phyloP scores from a whole-genome alignment of 2,113 vertebrate genomes.

The Oryzias melastigma region DNA sequence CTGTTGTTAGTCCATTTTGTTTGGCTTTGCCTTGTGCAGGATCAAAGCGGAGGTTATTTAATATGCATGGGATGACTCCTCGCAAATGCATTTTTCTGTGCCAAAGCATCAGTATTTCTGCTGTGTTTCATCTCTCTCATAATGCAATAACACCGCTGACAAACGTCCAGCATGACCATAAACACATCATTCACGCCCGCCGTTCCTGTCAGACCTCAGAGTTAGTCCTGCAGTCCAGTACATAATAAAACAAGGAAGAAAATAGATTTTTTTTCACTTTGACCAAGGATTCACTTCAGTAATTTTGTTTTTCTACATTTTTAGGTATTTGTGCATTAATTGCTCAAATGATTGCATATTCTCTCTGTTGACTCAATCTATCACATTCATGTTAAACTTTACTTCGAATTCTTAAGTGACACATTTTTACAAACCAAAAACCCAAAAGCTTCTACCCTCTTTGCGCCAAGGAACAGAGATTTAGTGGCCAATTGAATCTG shows the following conservation, averaged over 20 bases:
- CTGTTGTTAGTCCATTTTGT: slow-evolving; percentile 52
- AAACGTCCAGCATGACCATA: slow-evolving; percentile 48
- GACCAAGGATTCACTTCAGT: background rate
- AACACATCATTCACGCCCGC: slow-evolving; percentile 31
- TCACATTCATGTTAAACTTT: slow-evolving; percentile 35
- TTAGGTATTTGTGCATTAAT: slow-evolving; percentile 30
- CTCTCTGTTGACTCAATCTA: slow-evolving; percentile 38
- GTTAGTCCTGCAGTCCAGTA: slow-evolving; percentile 5
- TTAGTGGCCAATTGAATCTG: slow-evolving; percentile 27
- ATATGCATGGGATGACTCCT: slow-evolving; percentile 42
- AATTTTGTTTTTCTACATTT: background rate
- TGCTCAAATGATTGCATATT: slow-evolving; percentile 27
- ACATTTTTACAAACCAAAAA: background rate
- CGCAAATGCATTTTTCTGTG: slow-evolving; percentile 44
- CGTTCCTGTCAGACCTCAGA: slow-evolving; percentile 24
- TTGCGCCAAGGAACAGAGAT: no score
- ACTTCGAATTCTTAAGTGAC: slow-evolving; percentile 42
- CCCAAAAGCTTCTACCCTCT: no score
- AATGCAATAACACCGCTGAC: slow-evolving; percentile 38
- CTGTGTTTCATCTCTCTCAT: slow-evolving; percentile 28
- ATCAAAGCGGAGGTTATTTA: slow-evolving; percentile 46
- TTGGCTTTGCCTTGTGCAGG: slow-evolving; percentile 36
- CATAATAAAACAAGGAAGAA: no score
- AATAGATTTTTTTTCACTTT: background rate
- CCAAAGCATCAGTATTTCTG: slow-evolving; percentile 43